Evolutionary conservation across 2,888 invertebrate genomes (phyloP), one percentile per base, ranked within the genome.

Genomic region (Cepaea hortensis): DNA sequence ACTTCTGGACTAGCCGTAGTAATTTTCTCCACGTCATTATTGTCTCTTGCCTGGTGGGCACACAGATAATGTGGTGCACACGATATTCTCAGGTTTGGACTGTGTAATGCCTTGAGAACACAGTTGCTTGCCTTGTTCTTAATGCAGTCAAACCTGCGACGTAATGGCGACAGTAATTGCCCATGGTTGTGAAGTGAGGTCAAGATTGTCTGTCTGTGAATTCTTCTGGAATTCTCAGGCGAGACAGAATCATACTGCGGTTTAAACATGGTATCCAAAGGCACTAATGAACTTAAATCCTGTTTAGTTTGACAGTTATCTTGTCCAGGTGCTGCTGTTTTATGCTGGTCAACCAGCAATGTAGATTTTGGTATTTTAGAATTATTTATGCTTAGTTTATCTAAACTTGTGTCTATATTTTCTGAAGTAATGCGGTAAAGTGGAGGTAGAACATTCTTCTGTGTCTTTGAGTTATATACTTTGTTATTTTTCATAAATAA

Each of bases 91-190:
- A 5, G 7, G 20, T n/a, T 77, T 55, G 77, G 77, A 55, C 77
- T 77, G n/a, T 50, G 77, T 13, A 6, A 23, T 77, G 55, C 3
- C 55, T 61, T 77, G 13, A 55, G 55, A 11, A 55, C n/a, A 77
- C n/a, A 6, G 35, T 62, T 62, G 35, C 79, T 62, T 35, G 62
- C 62, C 62, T 79, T 79, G 35, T 13, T 62, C 62, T 15, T 79
- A 61, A 79, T 62, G 15, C 35, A 35, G 62, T 79, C 61, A 61
- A 79, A 61, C 15, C 18, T 79, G 61, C 5, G n/a, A 18, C 77
- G 77, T 55, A 77, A n/a, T 77, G 77, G 77, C 7, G n/a, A 55
- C 55, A 77, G 55, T 9, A n/a, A 50, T 55, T 55, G n/a, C n/a
- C 77, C 79, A 62, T 13, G 23, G 46, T 62, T 61, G 18, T 79